Evolutionary conservation across 2,888 invertebrate genomes (phyloP), one percentile per base, ranked within the genome.

Genomic region (Sacculina carcini): DNA sequence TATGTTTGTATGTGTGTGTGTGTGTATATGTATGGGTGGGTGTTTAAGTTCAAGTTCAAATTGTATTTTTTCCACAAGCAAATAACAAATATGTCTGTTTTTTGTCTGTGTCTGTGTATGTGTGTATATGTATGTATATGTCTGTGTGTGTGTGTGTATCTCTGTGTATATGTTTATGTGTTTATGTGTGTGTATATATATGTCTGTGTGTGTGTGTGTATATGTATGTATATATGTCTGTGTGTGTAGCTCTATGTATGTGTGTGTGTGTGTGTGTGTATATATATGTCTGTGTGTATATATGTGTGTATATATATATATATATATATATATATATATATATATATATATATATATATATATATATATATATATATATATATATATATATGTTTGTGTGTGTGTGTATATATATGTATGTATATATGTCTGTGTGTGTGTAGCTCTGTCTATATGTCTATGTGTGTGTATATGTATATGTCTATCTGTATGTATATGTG

Each of bases 251-350:
- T 19, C 10, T 28, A 28, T 19, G 16, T 28, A 47, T 31, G 31
- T 31, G 31, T 48, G 31, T 48, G 21, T 31, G n/a, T 31, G 31
- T 31, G 31, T 29, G 21, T 23, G 39, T 39, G 39, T 50, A 50
- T 50, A 50, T 28, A 28, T 19, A 26, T 28, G 16, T 19, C 12
- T 28, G 16, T 40, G 31, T 50, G 40, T 50, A 50, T 42, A 26
- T 50, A 50, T 50, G 42, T 51, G 32, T 49, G 31, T 51, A 51
- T 51, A 51, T 51, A 51, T 51, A 51, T 51, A 42, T 50, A 50
- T 51, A 51, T 51, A 51, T 51, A 51, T 51, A 51, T 44, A 51
- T 51, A 51, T 51, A 42, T 51, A 51, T 51, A 51, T 44, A 51
- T 42, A 51, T 32, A 51, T 42, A 51, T 40, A 40, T 40, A 32